A percentile compares a stretch with the other conserved stretches of the same genome.
Conservation (phyloP, 1,140 invertebrate species). For the Lordiphosa stackelbergi region DNA sequence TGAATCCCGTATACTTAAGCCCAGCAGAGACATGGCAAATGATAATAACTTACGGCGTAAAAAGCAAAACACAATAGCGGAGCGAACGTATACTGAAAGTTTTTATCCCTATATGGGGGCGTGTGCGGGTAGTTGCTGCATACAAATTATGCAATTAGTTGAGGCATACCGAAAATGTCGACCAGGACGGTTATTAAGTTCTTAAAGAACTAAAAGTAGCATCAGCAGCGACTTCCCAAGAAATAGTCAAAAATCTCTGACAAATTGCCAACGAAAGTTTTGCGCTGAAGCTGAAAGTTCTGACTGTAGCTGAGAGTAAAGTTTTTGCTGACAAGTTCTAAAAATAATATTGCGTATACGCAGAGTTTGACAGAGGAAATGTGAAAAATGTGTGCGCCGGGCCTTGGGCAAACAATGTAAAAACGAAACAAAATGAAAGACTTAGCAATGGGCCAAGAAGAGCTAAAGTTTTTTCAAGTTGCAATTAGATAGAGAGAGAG, state of each 20-base stretch:
- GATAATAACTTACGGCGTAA: slow-evolving; percentile 66
- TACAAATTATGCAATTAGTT: slow-evolving; percentile 76
- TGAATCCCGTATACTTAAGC: slow-evolving; percentile 1
- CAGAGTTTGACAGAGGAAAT: slow-evolving; percentile 13
- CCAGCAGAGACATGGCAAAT: slow-evolving; percentile 23
- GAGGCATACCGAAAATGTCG: slow-evolving; percentile 20
- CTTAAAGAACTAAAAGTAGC: slow-evolving; percentile 25
- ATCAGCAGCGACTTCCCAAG: slow-evolving; percentile 19
- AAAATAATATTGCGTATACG: slow-evolving; percentile 64
- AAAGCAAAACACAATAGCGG: slow-evolving; percentile 57
- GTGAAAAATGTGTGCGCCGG: slow-evolving; percentile 12
- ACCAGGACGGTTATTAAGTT: slow-evolving; percentile 44
- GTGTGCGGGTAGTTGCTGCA: slow-evolving; percentile 46
- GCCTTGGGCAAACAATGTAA: slow-evolving; percentile 35
- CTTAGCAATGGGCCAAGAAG: slow-evolving; percentile 14
- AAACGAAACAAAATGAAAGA: slow-evolving; percentile 15
- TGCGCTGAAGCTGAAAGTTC: slow-evolving; percentile 35
- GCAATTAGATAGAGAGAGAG: slow-evolving; percentile 41
- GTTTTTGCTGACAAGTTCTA: slow-evolving; percentile 52
- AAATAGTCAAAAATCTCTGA: slow-evolving; percentile 61
- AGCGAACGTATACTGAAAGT: slow-evolving; percentile 41
- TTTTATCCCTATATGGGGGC: slow-evolving; percentile 32
- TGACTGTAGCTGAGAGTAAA: slow-evolving; percentile 26
- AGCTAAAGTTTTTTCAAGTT: slow-evolving; percentile 43
- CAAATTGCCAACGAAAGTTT: slow-evolving; percentile 70